A percentile compares a stretch with the other conserved stretches of the same genome.
phyloP scores from a whole-genome alignment of 2,888 invertebrate species.

The Ochropleura plecta region DNA sequence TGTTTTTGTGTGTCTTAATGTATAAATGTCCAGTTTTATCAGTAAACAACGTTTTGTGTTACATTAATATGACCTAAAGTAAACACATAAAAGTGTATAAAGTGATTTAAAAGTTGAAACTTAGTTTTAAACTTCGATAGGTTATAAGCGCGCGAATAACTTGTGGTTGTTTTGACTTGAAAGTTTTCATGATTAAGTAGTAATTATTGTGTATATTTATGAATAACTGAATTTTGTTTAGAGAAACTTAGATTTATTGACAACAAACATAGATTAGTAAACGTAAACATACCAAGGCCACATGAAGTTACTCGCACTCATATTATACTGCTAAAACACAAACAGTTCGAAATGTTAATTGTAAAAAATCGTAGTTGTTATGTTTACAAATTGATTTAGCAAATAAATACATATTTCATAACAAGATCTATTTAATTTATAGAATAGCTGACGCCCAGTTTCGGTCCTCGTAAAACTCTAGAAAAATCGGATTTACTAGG shows the following conservation, averaged over 20 bases:
- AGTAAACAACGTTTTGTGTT: background rate
- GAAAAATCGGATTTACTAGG: too few relatives aligned
- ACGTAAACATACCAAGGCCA: background rate
- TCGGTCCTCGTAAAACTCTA: too few relatives aligned
- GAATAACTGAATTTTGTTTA: background rate
- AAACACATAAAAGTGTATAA: background rate
- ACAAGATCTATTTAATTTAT: constrained; percentile 32
- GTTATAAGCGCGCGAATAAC: constrained; percentile 61
- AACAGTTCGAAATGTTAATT: background rate
- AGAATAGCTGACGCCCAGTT: too few relatives aligned
- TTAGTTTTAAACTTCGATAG: constrained; percentile 29
- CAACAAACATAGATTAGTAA: background rate
- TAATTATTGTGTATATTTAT: background rate
- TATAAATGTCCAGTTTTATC: background rate
- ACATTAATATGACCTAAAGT: background rate
- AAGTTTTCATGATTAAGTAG: background rate
- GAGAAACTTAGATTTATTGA: background rate
- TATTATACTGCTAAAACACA: background rate
- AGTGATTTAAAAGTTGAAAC: constrained; percentile 9
- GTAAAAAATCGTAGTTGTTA: background rate
- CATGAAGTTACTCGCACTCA: background rate
- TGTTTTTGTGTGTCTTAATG: constrained; percentile 24
- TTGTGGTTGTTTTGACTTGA: constrained; percentile 11
- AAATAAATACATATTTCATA: constrained; percentile 16
- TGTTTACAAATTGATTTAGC: background rate